Conservation (phyloP, 2,113 vertebrate species). For the Pachycephala philippinensis region DNA sequence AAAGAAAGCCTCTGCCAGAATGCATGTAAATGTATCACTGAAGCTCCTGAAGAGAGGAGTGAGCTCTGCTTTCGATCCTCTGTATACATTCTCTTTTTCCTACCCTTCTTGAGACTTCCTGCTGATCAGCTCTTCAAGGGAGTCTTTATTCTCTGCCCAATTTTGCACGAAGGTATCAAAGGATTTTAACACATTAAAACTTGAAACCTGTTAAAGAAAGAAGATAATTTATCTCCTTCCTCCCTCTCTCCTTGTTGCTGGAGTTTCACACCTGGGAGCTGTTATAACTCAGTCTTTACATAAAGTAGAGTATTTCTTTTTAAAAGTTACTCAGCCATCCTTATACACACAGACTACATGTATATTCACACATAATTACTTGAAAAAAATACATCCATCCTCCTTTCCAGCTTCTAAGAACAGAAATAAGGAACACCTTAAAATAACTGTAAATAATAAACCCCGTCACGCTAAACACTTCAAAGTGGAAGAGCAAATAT, state of each 20-base stretch:
- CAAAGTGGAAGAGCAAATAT: constrained; percentile 23
- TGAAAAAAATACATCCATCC: not conserved
- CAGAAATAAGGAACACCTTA: constrained; percentile 31
- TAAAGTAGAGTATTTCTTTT: not conserved
- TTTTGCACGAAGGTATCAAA: constrained; percentile 18
- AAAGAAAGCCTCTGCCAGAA: not conserved
- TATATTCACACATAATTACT: not conserved
- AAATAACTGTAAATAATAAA: constrained; percentile 55
- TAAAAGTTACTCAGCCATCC: not conserved
- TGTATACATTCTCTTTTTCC: not conserved
- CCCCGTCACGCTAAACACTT: not conserved
- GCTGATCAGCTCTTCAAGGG: not conserved
- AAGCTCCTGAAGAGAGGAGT: not conserved
- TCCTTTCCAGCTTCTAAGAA: not conserved
- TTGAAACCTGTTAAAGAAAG: not conserved
- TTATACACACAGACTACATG: not conserved
- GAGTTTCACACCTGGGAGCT: not conserved
- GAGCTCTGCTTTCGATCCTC: not conserved
- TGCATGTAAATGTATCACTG: not conserved
- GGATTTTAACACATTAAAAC: constrained; percentile 18
- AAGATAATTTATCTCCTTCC: not conserved
- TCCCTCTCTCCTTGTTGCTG: not conserved
- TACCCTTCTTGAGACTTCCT: not conserved
- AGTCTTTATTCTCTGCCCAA: constrained; percentile 7
- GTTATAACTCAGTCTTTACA: not conserved